Evolutionary conservation across 2,888 invertebrate species (phyloP).

Genomic region (Malthinus seriepunctatus): DNA sequence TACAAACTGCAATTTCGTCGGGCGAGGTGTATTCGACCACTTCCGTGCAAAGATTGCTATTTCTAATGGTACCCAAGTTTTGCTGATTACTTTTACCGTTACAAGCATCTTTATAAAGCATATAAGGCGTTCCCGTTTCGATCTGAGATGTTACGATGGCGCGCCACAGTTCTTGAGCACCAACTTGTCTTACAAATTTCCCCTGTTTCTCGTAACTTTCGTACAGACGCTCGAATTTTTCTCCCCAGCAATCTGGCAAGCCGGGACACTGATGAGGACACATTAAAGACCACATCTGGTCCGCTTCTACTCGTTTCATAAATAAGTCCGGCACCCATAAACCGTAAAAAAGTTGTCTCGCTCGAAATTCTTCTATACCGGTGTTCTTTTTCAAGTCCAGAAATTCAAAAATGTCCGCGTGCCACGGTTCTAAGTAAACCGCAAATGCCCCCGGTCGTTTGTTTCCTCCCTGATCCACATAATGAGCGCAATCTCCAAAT

Average conservation of each 20-base stretch:
- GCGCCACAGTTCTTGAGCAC: constrained; percentile 90
- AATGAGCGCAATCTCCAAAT: constrained; percentile 93
- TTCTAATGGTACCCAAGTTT: constrained; percentile 97
- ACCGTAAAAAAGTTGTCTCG: constrained; percentile 94
- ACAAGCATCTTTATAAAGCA: constrained; percentile 95
- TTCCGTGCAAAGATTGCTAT: constrained; percentile 98
- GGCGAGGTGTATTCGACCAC: constrained; percentile 91
- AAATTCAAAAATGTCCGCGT: constrained; percentile 95
- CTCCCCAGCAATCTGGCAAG: constrained; percentile 90
- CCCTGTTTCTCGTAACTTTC: constrained; percentile 83
- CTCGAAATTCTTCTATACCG: constrained; percentile 91
- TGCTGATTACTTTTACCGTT: constrained; percentile 98
- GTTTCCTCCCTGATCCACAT: constrained; percentile 98
- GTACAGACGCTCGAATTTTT: constrained; percentile 90
- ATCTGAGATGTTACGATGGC: constrained; percentile 93
- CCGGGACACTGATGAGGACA: constrained; percentile 94
- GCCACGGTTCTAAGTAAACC: constrained; percentile 98
- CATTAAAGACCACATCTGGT: constrained; percentile 93
- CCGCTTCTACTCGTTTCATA: constrained; percentile 88
- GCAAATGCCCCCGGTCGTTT: constrained; percentile 98
- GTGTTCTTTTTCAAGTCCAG: constrained; percentile 94
- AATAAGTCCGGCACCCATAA: constrained; percentile 99
- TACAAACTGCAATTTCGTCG: constrained; percentile 97
- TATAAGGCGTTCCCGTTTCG: constrained; percentile 98
- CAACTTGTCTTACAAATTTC: constrained; percentile 65